Evolutionary conservation across 2,888 invertebrate genomes (phyloP).

Genomic region (Baronia brevicornis): DNA sequence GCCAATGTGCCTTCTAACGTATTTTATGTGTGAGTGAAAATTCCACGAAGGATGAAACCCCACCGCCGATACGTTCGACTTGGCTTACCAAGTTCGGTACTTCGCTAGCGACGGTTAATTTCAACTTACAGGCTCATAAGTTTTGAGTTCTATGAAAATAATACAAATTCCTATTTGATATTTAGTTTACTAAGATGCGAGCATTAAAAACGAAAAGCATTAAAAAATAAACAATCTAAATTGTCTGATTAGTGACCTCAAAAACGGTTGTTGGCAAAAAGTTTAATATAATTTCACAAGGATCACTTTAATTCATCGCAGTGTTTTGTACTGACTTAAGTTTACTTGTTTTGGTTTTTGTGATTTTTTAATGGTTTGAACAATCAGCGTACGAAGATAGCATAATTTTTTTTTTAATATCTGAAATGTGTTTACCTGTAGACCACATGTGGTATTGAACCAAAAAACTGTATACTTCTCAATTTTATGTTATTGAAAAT

Average conservation of each 20-base stretch:
- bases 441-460: too few relatives aligned
- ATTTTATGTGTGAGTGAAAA: slow-evolving; percentile 59
- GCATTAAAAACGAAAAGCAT: too few relatives aligned
- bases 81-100: slow-evolving; percentile 36
- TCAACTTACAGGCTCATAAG: slow-evolving; percentile 30
- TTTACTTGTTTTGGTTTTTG: too few relatives aligned
- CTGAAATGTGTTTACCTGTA: too few relatives aligned
- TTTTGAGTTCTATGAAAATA: slow-evolving; percentile 10
- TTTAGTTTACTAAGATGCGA: too few relatives aligned
- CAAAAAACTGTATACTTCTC: too few relatives aligned
- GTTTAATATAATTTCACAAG: slow-evolving; percentile 29
- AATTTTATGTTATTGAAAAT: too few relatives aligned
- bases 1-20: slow-evolving; percentile 33
- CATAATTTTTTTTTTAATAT: too few relatives aligned
- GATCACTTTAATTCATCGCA: slow-evolving; percentile 30
- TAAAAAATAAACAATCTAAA: slow-evolving; percentile 42
- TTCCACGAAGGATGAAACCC: slow-evolving; percentile 65
- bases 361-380: too few relatives aligned
- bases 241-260: slow-evolving; percentile 57
- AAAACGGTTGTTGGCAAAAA: slow-evolving; percentile 28
- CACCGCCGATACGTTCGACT: slow-evolving; percentile 50
- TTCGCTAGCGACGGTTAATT: slow-evolving; percentile 38
- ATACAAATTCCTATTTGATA: too few relatives aligned
- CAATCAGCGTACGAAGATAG: too few relatives aligned
- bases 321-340: too few relatives aligned